These are phyloP conservation scores for Leptinotarsa juncta DNA, from an alignment of 2,888 invertebrate species.

Conservation along the genomic window DNA sequence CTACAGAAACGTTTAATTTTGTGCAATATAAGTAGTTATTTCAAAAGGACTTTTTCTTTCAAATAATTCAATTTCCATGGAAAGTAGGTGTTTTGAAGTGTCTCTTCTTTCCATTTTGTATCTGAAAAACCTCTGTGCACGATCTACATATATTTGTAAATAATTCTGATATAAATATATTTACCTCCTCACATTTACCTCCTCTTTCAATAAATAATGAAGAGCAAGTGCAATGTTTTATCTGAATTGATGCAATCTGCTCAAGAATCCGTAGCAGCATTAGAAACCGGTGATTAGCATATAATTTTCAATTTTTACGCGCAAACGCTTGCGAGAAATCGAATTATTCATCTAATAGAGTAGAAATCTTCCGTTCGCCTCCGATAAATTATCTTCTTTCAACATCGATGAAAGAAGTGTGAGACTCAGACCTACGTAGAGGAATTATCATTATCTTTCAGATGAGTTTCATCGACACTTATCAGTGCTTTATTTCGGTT, in stretches of 20 bases:
- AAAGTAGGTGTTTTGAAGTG: no score
- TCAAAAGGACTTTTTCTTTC: no score
- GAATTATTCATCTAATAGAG: constrained; percentile 48
- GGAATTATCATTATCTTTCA: no score
- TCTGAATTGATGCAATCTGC: constrained; percentile 21
- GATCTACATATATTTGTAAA: no score
- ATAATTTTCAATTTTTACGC: constrained; percentile 50
- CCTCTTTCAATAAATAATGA: background rate
- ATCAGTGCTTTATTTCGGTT: no score
- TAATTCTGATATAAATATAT: no score
- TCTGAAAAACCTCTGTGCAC: no score
- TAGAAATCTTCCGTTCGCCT: constrained; percentile 38
- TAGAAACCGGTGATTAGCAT: constrained; percentile 40
- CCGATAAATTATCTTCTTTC: constrained; percentile 17
- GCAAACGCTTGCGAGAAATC: constrained; percentile 51
- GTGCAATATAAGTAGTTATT: no score
- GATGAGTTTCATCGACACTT: no score
- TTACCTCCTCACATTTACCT: background rate
- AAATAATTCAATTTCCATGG: no score
- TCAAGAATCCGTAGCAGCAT: constrained; percentile 5
- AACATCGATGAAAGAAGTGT: constrained; percentile 32
- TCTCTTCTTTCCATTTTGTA: no score
- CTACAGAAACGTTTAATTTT: no score
- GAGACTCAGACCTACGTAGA: background rate
- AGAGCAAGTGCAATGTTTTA: background rate